Evolutionary conservation across 2,888 invertebrate genomes (phyloP).

Genomic region (Geophilus truncorum): DNA sequence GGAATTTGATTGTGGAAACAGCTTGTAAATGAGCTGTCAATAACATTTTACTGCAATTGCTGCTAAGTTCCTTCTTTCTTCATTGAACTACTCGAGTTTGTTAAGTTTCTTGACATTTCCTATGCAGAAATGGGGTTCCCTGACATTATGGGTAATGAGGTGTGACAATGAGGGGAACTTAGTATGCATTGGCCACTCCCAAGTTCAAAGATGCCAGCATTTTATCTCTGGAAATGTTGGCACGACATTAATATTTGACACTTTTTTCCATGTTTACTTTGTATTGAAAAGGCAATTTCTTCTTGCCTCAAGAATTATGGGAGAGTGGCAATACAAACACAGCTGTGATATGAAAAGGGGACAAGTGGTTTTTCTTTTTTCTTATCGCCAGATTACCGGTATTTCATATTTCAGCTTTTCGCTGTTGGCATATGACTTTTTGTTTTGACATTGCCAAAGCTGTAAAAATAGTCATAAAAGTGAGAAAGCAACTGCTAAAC

Average conservation of each 20-base stretch:
- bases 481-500: too few relatives aligned
- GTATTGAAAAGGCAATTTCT: not conserved
- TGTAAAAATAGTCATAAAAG: not conserved
- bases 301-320: not conserved
- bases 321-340: not conserved
- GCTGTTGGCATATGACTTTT: not conserved
- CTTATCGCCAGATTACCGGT: not conserved
- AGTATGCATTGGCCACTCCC: not conserved
- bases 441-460: not conserved
- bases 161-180: not conserved
- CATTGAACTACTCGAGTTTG: not conserved
- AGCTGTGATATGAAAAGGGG: not conserved
- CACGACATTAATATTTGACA: too few relatives aligned
- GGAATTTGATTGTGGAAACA: not conserved
- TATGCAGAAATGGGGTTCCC: not conserved
- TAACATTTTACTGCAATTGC: not conserved
- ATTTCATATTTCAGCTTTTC: not conserved
- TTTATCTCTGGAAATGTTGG: not conserved
- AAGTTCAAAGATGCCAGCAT: not conserved
- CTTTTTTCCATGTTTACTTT: not conserved
- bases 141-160: not conserved
- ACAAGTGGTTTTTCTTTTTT: not conserved
- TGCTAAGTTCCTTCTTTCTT: not conserved
- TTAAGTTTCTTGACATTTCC: constrained; percentile 5
- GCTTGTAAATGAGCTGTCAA: not conserved